phyloP scores from a whole-genome alignment of 2,888 invertebrate species.

The Schizotus pectinicornis region DNA sequence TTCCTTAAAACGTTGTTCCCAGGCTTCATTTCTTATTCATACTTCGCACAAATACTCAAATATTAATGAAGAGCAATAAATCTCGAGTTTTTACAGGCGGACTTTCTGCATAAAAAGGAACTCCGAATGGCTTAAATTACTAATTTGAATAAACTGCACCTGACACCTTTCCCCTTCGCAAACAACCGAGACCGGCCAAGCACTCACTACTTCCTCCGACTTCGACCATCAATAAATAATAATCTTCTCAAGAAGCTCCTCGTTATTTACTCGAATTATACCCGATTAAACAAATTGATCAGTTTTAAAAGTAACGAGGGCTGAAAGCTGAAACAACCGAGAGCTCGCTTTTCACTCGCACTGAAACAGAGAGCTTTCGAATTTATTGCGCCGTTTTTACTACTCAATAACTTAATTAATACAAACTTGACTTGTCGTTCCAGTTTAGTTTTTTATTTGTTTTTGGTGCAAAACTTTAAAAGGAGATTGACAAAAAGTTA shows the following conservation, averaged over 20 bases:
- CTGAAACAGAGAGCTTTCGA: slow-evolving; percentile 11
- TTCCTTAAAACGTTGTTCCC: slow-evolving; percentile 30
- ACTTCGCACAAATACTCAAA: slow-evolving; percentile 30
- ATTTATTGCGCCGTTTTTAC: slow-evolving; percentile 26
- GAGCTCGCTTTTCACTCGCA: slow-evolving; percentile 17
- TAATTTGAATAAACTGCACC: slow-evolving; percentile 28
- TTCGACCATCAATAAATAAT: not conserved
- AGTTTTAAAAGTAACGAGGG: not conserved
- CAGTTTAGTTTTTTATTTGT: slow-evolving; percentile 28
- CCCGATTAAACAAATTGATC: too few species aligned
- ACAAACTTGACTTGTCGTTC: slow-evolving; percentile 26
- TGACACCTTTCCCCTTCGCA: slow-evolving; percentile 2
- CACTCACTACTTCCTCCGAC: not conserved
- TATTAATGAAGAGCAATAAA: slow-evolving; percentile 32
- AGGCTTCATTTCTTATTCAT: slow-evolving; percentile 30
- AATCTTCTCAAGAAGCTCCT: too few species aligned
- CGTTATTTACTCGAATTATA: too few species aligned
- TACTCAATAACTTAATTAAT: slow-evolving; percentile 32
- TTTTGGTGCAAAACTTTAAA: slow-evolving; percentile 27
- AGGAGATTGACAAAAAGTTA: slow-evolving; percentile 31
- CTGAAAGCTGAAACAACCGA: slow-evolving; percentile 9
- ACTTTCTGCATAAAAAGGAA: slow-evolving; percentile 25
- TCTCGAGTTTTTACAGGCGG: slow-evolving; percentile 26
- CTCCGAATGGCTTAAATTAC: slow-evolving; percentile 21
- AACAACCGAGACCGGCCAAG: not conserved